Conservation (phyloP, 2,797 vertebrate species). For the Gambelia wislizenii region DNA sequence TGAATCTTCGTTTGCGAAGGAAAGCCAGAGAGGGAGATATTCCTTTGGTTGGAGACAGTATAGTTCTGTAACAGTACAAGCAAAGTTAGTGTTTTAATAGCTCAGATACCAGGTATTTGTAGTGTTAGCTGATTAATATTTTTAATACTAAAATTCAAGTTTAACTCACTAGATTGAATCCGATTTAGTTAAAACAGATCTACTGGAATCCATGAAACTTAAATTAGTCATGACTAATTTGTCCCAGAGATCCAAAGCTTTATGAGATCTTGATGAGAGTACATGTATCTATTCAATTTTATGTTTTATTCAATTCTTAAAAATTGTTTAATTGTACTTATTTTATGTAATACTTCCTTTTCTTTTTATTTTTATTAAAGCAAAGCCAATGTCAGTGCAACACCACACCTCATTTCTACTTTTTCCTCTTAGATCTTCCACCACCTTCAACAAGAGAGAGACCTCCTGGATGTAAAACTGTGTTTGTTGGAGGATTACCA, state of each 20-base stretch:
- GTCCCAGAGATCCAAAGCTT: neutral
- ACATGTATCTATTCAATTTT: slow-evolving; percentile 7
- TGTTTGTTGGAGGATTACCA: slow-evolving; percentile 90
- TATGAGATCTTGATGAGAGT: neutral
- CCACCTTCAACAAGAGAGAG: slow-evolving; percentile 90
- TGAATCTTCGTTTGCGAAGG: too few relatives aligned
- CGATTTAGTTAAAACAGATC: neutral
- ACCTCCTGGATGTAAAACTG: slow-evolving; percentile 90
- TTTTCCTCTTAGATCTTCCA: slow-evolving; percentile 84
- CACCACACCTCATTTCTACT: slow-evolving; percentile 60
- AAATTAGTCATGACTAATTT: neutral
- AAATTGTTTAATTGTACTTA: slow-evolving; percentile 16
- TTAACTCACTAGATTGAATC: neutral
- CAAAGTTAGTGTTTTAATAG: neutral
- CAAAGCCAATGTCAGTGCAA: slow-evolving; percentile 46
- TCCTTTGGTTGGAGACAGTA: too few relatives aligned
- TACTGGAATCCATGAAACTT: neutral
- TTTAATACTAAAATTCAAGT: neutral
- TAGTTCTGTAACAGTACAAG: neutral
- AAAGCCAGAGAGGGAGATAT: neutral
- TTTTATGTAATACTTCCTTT: slow-evolving; percentile 24
- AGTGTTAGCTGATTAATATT: slow-evolving; percentile 4
- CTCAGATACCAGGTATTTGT: too few relatives aligned
- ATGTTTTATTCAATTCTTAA: neutral
- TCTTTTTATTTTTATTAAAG: slow-evolving; percentile 53